phyloP scores from a whole-genome alignment of 1,140 invertebrate species.

The Cotesia chilonis region DNA sequence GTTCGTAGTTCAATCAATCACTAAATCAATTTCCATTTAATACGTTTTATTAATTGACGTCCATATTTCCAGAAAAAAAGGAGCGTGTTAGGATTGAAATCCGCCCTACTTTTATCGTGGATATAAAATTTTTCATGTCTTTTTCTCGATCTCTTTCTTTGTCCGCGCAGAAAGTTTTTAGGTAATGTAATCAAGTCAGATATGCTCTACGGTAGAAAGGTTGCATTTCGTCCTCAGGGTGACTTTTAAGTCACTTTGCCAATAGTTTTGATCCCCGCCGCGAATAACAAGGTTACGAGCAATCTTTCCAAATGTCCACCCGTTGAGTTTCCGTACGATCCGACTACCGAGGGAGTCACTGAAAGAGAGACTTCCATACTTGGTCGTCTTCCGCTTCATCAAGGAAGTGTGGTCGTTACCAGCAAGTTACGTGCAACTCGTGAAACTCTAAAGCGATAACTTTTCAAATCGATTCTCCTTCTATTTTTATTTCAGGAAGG shows the following conservation, averaged over 20 bases:
- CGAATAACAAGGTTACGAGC: constrained; percentile 41
- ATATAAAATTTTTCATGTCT: background rate
- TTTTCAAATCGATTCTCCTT: constrained; percentile 14
- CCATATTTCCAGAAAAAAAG: no score
- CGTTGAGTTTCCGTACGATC: constrained; percentile 24
- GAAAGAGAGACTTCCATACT: constrained; percentile 13
- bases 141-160: background rate
- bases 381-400: constrained; percentile 8
- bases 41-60: no score
- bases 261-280: constrained; percentile 40
- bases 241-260: constrained; percentile 41
- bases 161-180: constrained; percentile 28
- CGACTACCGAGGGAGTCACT: background rate
- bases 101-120: background rate
- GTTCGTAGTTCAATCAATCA: no score
- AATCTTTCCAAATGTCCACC: constrained; percentile 41
- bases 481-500: background rate
- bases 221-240: constrained; percentile 15
- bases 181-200: constrained; percentile 40
- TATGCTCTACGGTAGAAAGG: constrained; percentile 9
- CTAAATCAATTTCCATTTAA: no score
- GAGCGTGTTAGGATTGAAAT: no score
- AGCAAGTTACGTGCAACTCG: constrained; percentile 23
- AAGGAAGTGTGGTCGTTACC: constrained; percentile 27
- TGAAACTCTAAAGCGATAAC: constrained; percentile 17